These are phyloP conservation scores for Acropternis orthonyx DNA, from an alignment of 2,797 vertebrate genomes.

Conservation along the genomic window DNA sequence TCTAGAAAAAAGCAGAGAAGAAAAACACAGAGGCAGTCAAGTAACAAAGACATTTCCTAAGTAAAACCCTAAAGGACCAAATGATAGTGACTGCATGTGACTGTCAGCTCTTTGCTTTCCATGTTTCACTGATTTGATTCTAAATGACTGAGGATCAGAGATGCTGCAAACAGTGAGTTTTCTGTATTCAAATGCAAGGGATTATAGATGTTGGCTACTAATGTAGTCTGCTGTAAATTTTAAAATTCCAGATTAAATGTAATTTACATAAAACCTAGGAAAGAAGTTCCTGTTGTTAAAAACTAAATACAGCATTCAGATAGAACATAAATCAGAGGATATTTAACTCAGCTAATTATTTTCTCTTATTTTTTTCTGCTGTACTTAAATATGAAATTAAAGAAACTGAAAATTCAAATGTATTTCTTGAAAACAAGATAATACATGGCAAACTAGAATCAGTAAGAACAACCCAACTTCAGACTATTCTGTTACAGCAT, in stretches of 20 bases:
- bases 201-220: background rate
- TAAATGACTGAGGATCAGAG: background rate
- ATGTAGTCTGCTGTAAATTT: background rate
- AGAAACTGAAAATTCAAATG: background rate
- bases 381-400: background rate
- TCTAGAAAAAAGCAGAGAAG: background rate
- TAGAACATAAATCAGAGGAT: background rate
- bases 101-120: background rate
- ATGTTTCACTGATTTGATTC: background rate
- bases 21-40: background rate
- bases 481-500: background rate
- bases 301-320: background rate
- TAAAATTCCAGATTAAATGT: background rate
- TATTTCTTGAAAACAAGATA: background rate
- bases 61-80: background rate
- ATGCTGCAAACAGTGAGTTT: background rate
- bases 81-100: background rate
- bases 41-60: background rate
- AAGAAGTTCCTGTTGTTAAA: background rate
- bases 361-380: background rate
- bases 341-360: background rate
- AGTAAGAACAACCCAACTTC: background rate
- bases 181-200: background rate
- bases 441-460: background rate
- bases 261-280: background rate